Percentiles rank a stretch among this genome's conserved stretches.
These are phyloP conservation scores for Erithacus rubecula DNA, from an alignment of 2,797 vertebrate genomes.

Conservation along the genomic window DNA sequence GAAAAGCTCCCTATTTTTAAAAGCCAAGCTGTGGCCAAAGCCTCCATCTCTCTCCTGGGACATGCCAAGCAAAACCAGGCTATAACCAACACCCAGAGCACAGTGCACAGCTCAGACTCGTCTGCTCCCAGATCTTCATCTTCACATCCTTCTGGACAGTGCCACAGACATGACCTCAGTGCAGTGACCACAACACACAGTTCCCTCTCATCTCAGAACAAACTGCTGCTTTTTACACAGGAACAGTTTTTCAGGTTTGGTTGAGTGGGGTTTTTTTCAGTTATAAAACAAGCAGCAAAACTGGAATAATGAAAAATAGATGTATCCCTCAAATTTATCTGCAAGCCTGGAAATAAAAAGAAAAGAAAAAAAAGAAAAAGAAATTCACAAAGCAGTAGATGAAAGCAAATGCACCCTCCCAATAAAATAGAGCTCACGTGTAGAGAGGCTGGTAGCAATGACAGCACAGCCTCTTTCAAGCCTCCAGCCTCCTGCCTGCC, in stretches of 20 bases:
- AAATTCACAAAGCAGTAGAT: slow-evolving; percentile 41
- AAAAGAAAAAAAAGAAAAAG: neutral
- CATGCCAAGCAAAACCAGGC: neutral
- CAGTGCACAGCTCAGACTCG: neutral
- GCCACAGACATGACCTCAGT: neutral
- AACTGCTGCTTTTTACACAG: neutral
- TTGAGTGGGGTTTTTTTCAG: neutral
- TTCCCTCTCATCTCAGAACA: neutral
- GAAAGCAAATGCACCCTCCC: slow-evolving; percentile 1
- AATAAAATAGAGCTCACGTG: slow-evolving; percentile 63
- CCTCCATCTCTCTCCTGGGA: neutral
- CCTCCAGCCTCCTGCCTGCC: slow-evolving; percentile 50
- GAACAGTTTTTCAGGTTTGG: neutral
- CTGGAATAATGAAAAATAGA: slow-evolving; percentile 40
- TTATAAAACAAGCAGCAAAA: neutral
- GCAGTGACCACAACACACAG: neutral
- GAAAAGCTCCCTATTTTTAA: neutral
- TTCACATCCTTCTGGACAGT: rapidly evolving
- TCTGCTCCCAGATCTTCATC: neutral
- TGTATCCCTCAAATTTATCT: slow-evolving; percentile 17
- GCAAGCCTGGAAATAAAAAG: slow-evolving; percentile 12
- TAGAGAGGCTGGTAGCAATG: slow-evolving; percentile 37
- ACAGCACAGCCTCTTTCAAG: slow-evolving; percentile 43
- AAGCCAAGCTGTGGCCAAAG: neutral
- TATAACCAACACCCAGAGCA: neutral